Evolutionary conservation across 2,888 invertebrate species (phyloP).

Genomic region (Clepsis dumicolana): DNA sequence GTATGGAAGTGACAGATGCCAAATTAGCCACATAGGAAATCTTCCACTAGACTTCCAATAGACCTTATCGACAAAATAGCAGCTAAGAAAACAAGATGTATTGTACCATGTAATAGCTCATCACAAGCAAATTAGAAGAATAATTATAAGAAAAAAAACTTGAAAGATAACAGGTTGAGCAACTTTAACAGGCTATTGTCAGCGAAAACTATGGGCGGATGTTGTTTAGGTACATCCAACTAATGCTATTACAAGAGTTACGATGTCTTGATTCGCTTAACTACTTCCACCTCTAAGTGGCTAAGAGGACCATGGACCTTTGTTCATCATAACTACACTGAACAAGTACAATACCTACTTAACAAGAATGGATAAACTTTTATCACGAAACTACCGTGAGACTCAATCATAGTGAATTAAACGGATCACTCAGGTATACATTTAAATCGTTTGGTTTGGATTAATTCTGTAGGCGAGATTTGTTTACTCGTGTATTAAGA

Average conservation of each 20-base stretch:
- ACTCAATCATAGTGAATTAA: too few species aligned
- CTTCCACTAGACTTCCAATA: not conserved
- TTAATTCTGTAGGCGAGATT: not conserved
- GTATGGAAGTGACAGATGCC: too few species aligned
- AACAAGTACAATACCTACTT: too few species aligned
- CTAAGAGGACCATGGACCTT: not conserved
- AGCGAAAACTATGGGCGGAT: slow-evolving; percentile 38
- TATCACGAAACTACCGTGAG: too few species aligned
- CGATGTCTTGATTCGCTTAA: slow-evolving; percentile 16
- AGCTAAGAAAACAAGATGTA: not conserved
- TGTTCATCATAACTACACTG: not conserved
- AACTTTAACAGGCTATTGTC: slow-evolving; percentile 37
- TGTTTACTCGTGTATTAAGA: not conserved
- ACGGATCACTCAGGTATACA: not conserved
- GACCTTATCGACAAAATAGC: not conserved
- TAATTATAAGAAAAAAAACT: slow-evolving; percentile 37
- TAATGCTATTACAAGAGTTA: slow-evolving; percentile 29
- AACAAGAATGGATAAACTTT: too few species aligned
- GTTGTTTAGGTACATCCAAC: slow-evolving; percentile 26
- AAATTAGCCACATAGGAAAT: too few species aligned
- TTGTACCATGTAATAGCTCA: not conserved
- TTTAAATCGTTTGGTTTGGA: not conserved
- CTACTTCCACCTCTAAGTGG: slow-evolving; percentile 24
- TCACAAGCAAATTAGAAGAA: slow-evolving; percentile 32
- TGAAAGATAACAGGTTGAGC: slow-evolving; percentile 18